phyloP scores from a whole-genome alignment of 2,797 vertebrate species.

The Champsocephalus esox region DNA sequence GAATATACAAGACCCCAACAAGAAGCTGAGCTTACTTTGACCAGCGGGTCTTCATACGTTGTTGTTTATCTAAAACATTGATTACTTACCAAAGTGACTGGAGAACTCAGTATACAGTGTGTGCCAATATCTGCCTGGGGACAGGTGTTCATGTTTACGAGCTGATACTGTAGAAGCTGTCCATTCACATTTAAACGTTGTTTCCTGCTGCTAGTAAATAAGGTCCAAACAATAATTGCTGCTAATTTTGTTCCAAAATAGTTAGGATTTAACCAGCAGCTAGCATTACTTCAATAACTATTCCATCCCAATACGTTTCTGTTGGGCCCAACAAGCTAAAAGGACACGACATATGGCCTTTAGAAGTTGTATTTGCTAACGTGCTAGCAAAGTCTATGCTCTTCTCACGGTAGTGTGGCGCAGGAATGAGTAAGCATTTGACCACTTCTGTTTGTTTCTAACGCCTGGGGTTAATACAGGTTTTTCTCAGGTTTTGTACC shows the following conservation, averaged over 20 bases:
- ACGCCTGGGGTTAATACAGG: no score
- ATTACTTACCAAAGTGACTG: slow-evolving; percentile 60
- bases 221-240: not conserved
- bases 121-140: slow-evolving; percentile 12
- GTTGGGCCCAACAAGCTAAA: not conserved
- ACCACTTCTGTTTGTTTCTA: no score
- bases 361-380: slow-evolving; percentile 7
- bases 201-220: slow-evolving; percentile 7
- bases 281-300: not conserved
- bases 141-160: slow-evolving; percentile 20
- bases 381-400: not conserved
- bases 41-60: slow-evolving; percentile 23
- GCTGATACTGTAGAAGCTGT: not conserved
- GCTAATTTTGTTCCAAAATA: not conserved
- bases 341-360: not conserved
- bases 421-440: no score
- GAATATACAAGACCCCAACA: slow-evolving; percentile 41
- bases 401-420: not conserved
- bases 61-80: slow-evolving; percentile 33
- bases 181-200: not conserved
- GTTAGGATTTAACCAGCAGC: not conserved
- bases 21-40: slow-evolving; percentile 5
- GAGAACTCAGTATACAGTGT: not conserved
- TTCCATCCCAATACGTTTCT: no score
- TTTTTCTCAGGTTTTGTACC: no score